Evolutionary conservation across 2,797 vertebrate genomes (phyloP).

Genomic region (Cottoperca gobio): DNA sequence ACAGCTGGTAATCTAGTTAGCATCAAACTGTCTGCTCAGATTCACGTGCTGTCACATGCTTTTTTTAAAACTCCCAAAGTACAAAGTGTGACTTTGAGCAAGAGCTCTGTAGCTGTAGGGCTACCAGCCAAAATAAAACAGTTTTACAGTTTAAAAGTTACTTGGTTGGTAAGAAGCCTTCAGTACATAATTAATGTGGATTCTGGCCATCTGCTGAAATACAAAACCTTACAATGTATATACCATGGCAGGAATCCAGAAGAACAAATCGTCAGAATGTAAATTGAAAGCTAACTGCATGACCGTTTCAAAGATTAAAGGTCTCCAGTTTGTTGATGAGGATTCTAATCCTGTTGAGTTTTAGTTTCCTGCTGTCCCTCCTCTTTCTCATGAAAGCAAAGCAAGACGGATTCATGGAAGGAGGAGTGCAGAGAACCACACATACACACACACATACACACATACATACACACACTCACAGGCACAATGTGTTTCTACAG

Average conservation of each 20-base stretch:
- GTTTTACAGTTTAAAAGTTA: not conserved
- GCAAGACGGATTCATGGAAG: no score
- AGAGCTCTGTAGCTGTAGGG: not conserved
- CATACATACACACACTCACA: no score
- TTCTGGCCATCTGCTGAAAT: no score
- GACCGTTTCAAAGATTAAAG: fast-evolving
- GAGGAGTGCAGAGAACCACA: not conserved
- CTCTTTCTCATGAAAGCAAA: not conserved
- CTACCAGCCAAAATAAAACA: no score
- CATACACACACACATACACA: not conserved
- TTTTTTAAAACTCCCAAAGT: not conserved
- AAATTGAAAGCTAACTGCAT: slow-evolving; percentile 34
- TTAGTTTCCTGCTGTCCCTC: not conserved
- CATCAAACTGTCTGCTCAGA: not conserved
- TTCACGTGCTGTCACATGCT: not conserved
- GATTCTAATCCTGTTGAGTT: not conserved
- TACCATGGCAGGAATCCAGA: not conserved
- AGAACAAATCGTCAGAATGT: slow-evolving; percentile 24
- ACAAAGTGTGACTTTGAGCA: not conserved
- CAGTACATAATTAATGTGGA: not conserved
- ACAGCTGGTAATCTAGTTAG: not conserved
- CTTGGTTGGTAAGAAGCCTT: no score
- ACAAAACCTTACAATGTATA: not conserved
- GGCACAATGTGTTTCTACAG: no score
- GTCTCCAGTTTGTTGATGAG: not conserved